Evolutionary conservation across 23 tunicate genomes (phyloP).

Genomic region (Diplosoma virens): DNA sequence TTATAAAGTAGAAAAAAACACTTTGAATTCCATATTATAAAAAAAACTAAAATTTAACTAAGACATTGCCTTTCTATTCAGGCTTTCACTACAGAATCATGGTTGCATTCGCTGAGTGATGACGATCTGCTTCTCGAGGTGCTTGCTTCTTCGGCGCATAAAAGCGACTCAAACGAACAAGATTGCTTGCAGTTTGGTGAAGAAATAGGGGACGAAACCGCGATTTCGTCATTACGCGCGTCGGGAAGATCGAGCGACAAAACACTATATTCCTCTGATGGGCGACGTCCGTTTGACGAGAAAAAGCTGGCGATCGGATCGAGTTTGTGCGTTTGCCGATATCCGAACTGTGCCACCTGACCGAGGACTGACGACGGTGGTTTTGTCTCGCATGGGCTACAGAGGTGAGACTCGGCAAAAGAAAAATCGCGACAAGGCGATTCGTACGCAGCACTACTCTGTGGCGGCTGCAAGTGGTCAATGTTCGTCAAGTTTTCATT

Average conservation of each 20-base stretch:
- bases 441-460: too few relatives aligned
- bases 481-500: too few relatives aligned
- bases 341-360: background rate
- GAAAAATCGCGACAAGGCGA: background rate
- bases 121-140: slow-evolving; percentile 21
- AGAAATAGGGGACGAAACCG: background rate
- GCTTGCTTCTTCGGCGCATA: background rate
- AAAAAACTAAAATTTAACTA: too few relatives aligned
- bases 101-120: slow-evolving; percentile 18
- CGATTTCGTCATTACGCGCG: background rate
- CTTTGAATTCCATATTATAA: too few relatives aligned
- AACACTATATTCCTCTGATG: background rate
- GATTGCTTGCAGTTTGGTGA: background rate
- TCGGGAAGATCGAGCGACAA: background rate
- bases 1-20: too few relatives aligned
- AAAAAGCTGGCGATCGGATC: slow-evolving; percentile 31
- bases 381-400: background rate
- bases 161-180: background rate
- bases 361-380: slow-evolving; percentile 9
- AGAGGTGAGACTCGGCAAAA: slow-evolving; percentile 1
- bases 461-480: too few relatives aligned
- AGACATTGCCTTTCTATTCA: too few relatives aligned
- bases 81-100: slow-evolving; percentile 23
- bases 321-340: background rate
- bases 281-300: slow-evolving; percentile 3